A percentile compares a stretch with the other conserved stretches of the same genome.
These are phyloP conservation scores for Sitta carolinensis DNA, from an alignment of 2,797 vertebrate species.

Conservation along the genomic window DNA sequence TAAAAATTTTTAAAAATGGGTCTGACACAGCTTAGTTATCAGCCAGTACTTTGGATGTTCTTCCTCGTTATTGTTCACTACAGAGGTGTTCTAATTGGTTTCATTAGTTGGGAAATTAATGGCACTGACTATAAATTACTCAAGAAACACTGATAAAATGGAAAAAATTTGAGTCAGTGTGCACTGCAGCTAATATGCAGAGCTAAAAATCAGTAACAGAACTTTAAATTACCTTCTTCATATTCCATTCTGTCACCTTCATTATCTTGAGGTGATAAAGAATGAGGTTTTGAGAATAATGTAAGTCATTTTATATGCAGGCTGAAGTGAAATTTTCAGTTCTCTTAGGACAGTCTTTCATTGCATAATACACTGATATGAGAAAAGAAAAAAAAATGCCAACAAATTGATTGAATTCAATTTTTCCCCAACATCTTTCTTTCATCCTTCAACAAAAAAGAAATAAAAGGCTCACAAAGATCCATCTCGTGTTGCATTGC, in stretches of 20 bases:
- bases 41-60: background rate
- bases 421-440: constrained; percentile 24
- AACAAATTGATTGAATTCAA: constrained; percentile 25
- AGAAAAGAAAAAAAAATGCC: background rate
- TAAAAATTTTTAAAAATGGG: background rate
- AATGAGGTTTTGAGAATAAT: background rate
- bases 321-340: constrained; percentile 29
- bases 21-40: background rate
- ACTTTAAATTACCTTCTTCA: constrained; percentile 24
- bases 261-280: constrained; percentile 42
- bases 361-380: background rate
- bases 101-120: background rate
- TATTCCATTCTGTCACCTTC: constrained; percentile 1
- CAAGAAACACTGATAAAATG: background rate
- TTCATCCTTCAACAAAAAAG: background rate
- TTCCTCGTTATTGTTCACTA: background rate
- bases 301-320: constrained; percentile 15
- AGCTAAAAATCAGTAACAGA: background rate
- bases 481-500: constrained; percentile 32
- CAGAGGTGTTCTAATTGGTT: background rate
- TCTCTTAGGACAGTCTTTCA: background rate
- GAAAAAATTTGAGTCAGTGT: background rate
- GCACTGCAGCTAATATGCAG: background rate
- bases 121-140: background rate
- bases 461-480: background rate